Evolutionary conservation across 1,140 invertebrate genomes (phyloP), one percentile per base, ranked within the genome.

Genomic region (Mercenaria mercenaria): DNA sequence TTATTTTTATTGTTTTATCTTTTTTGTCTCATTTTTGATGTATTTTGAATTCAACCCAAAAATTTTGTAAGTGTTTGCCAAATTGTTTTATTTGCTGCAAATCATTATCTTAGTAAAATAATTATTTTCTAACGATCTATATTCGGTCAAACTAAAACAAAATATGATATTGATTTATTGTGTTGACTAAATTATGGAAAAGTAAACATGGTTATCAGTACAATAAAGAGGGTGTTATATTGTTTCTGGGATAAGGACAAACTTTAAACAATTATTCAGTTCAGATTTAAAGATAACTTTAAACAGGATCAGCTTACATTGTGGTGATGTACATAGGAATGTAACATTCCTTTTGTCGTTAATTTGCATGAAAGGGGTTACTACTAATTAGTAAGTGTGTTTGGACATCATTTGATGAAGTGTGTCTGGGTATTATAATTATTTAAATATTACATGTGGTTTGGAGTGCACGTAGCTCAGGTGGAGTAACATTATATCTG

Each of bases 121-220:
- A n/a, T n/a, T n/a, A n/a, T n/a, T n/a, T n/a, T n/a, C n/a, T n/a
- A n/a, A n/a, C n/a, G n/a, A n/a, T n/a, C n/a, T n/a, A n/a, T n/a
- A n/a, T n/a, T n/a, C n/a, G n/a, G n/a, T 47, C 15, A 47, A 23
- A 72, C 37, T 72, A 29, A 39, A 41, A n/a, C 23, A 72, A 26
- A 26, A 72, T n/a, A 72, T 29, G 4, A 39, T 67, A 34, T 37
- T 39, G 67, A 72, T 72, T 18, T 72, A 72, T 23, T 32, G 3
- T 72, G 20, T 72, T 72, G 67, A 72, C 34, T 72, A 0, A 47
- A 50, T 47, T 76, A 29, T 76, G 1, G 67, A 76, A 52, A 79
- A 79, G 76, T 37, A 79, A 79, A 79, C 76, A 79, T 18, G 32
- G 76, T 79, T 79, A 79, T 79, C 76, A 37, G 50, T 79, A 10